Conservation (phyloP, 2,888 invertebrate genomes). For the Plutella xylostella region DNA sequence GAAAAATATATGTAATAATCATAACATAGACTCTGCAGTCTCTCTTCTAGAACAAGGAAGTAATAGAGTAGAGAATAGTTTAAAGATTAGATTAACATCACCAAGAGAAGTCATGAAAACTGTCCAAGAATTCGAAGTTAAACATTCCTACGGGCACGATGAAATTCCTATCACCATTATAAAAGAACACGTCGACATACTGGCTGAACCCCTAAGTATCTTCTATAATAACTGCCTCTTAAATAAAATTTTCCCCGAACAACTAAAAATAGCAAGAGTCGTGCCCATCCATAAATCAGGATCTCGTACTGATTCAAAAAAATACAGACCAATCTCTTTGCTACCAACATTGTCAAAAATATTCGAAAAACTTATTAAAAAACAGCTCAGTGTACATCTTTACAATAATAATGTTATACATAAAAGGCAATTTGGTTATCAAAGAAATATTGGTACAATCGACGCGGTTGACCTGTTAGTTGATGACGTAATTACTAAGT, state of each 20-base stretch:
- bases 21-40: no score
- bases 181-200: not conserved
- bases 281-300: conserved; percentile 15
- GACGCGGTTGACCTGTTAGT: not conserved
- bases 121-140: no score
- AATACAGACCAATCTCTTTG: conserved; percentile 15
- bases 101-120: no score
- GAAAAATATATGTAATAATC: no score
- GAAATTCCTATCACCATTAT: conserved; percentile 16
- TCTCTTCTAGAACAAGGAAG: no score
- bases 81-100: no score
- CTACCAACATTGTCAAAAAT: conserved; percentile 13
- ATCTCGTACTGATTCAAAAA: conserved; percentile 9
- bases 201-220: not conserved
- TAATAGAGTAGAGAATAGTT: no score
- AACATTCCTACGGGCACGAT: conserved; percentile 14
- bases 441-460: not conserved
- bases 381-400: not conserved
- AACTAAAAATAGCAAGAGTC: conserved; percentile 14
- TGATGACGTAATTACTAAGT: not conserved
- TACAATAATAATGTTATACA: not conserved
- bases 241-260: conserved; percentile 13
- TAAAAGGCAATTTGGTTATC: not conserved
- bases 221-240: conserved; percentile 7
- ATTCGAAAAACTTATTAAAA: conserved; percentile 8